Evolutionary conservation across 1,140 invertebrate species (phyloP).

Genomic region (Bombus consobrinus): DNA sequence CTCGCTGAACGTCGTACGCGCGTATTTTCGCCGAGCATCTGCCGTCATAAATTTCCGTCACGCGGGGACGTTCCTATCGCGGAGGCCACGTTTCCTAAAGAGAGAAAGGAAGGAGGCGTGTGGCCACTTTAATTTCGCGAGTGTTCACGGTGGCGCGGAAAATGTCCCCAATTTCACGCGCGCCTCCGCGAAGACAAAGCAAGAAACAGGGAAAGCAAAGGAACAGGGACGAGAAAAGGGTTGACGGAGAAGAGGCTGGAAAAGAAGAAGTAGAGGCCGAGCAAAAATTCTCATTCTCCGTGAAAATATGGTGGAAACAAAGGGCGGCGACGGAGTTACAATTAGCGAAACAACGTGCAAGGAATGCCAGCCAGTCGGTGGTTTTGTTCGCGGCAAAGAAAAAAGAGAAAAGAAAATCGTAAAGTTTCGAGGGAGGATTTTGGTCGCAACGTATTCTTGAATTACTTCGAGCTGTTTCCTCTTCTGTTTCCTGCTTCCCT

Average conservation of each 20-base stretch:
- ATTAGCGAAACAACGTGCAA: slow-evolving; percentile 64
- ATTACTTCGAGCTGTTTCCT: slow-evolving; percentile 25
- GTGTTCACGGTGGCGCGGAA: background rate
- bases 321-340: slow-evolving; percentile 38
- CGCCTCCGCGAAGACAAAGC: slow-evolving; percentile 4
- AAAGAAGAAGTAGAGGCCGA: background rate
- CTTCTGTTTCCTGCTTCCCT: too few species aligned
- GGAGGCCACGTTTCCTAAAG: background rate
- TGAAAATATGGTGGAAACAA: slow-evolving; percentile 49
- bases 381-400: background rate
- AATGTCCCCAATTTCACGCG: slow-evolving; percentile 40
- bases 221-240: background rate
- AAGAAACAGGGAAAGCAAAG: background rate
- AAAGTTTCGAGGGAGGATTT: background rate
- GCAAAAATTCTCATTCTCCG: slow-evolving; percentile 57
- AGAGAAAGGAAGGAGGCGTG: background rate
- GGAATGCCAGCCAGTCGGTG: slow-evolving; percentile 5
- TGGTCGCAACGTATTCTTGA: background rate
- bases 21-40: background rate
- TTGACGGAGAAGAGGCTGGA: background rate
- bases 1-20: background rate
- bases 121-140: slow-evolving; percentile 47
- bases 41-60: slow-evolving; percentile 11
- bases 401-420: background rate
- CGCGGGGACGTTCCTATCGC: background rate